These are phyloP conservation scores for Onchidella celtica DNA, from an alignment of 2,888 invertebrate genomes.

Conservation along the genomic window DNA sequence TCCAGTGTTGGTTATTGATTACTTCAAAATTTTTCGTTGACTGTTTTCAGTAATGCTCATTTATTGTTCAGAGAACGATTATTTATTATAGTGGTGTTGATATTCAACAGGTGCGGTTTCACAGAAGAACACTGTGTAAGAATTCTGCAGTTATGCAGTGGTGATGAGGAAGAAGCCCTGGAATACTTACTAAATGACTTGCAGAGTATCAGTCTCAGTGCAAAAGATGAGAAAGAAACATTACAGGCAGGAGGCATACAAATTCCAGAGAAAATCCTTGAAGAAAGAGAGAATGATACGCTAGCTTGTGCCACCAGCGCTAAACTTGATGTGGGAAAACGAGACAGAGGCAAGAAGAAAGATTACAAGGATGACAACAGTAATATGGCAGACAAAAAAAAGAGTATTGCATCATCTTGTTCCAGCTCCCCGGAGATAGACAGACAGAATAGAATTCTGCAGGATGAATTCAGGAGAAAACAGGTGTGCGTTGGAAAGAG, in stretches of 20 bases:
- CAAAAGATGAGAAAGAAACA: not conserved
- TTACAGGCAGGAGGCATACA: not conserved
- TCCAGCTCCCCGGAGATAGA: conserved; percentile 50
- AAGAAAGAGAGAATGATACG: conserved; percentile 73
- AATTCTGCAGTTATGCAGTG: conserved; percentile 70
- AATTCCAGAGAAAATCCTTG: conserved; percentile 50
- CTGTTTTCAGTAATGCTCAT: not conserved
- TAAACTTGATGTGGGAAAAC: not conserved
- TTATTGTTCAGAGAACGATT: too few relatives aligned
- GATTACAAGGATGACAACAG: not conserved
- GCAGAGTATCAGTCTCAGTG: conserved; percentile 57
- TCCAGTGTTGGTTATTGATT: too few relatives aligned
- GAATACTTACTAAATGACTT: conserved; percentile 72
- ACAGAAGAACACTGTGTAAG: conserved; percentile 65
- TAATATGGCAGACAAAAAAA: conserved; percentile 2
- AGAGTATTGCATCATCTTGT: not conserved
- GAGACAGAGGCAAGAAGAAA: not conserved
- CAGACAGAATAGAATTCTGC: conserved; percentile 65
- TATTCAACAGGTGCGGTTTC: conserved; percentile 75
- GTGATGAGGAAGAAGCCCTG: conserved; percentile 71
- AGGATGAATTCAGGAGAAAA: conserved; percentile 66
- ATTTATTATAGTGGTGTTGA: too few relatives aligned
- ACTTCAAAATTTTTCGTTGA: too few relatives aligned
- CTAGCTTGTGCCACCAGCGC: conserved; percentile 56
- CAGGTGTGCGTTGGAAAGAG: too few relatives aligned